phyloP scores from a whole-genome alignment of 1,140 invertebrate species.

The Drosophila lacteicornis region DNA sequence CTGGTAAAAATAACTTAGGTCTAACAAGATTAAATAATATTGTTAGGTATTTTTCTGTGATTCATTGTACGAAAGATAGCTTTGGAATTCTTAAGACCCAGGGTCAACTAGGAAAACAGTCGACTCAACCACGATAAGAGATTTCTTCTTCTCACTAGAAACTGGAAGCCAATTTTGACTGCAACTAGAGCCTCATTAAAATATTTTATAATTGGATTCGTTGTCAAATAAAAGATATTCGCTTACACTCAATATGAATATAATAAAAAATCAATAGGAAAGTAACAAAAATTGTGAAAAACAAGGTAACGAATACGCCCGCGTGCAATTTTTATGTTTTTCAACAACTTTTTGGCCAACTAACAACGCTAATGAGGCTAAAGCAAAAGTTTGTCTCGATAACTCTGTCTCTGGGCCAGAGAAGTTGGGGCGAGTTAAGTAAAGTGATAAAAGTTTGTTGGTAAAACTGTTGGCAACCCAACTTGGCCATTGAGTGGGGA shows the following conservation, averaged over 20 bases:
- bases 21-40: not conserved
- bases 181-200: slow-evolving; percentile 4
- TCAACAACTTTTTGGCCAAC: slow-evolving; percentile 64
- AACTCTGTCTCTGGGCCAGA: slow-evolving; percentile 52
- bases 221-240: slow-evolving; percentile 15
- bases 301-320: slow-evolving; percentile 23
- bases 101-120: not conserved
- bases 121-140: not conserved
- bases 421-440: slow-evolving; percentile 17
- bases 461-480: slow-evolving; percentile 26
- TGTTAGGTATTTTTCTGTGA: not conserved
- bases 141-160: not conserved
- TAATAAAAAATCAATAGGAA: slow-evolving; percentile 23
- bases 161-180: not conserved
- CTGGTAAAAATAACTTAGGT: not conserved
- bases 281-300: slow-evolving; percentile 17
- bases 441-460: slow-evolving; percentile 67
- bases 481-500: slow-evolving; percentile 35
- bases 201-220: slow-evolving; percentile 42
- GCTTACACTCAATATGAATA: slow-evolving; percentile 28
- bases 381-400: slow-evolving; percentile 57
- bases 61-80: slow-evolving; percentile 1
- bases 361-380: slow-evolving; percentile 75
- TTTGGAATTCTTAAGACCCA: slow-evolving; percentile 2
- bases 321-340: slow-evolving; percentile 50